Conservation (phyloP, 2,888 invertebrate species). For the Cetonia aurata region DNA sequence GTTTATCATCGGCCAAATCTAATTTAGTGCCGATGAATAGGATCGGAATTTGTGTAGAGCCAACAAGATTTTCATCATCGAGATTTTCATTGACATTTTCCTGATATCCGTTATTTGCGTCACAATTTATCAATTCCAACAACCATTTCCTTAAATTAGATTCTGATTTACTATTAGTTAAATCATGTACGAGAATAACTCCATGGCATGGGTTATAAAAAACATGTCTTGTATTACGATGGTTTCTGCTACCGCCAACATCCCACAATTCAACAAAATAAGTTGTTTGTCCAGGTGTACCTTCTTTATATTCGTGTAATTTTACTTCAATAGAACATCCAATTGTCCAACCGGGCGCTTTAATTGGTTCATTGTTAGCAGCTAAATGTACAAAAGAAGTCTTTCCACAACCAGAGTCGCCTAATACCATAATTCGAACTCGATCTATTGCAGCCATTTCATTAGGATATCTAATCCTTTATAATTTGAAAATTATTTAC, state of each 20-base stretch:
- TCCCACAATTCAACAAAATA: conserved; percentile 98
- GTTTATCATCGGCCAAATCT: conserved; percentile 85
- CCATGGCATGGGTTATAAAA: conserved; percentile 97
- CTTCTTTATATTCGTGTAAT: conserved; percentile 94
- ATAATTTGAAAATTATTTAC: conserved; percentile 10
- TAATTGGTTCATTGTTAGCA: conserved; percentile 86
- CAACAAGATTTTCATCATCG: conserved; percentile 89
- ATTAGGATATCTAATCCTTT: conserved; percentile 6
- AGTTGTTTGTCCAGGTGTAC: conserved; percentile 89
- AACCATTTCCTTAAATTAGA: conserved; percentile 94
- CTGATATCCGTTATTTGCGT: conserved; percentile 66
- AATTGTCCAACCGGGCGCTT: conserved; percentile 94
- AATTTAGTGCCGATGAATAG: conserved; percentile 95
- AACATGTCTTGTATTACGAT: conserved; percentile 92
- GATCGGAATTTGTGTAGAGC: conserved; percentile 91
- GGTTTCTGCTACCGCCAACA: conserved; percentile 94
- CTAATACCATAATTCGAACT: conserved; percentile 91
- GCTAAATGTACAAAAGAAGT: conserved; percentile 94
- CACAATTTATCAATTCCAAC: conserved; percentile 87
- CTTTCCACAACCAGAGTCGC: conserved; percentile 96
- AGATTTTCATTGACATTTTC: conserved; percentile 73
- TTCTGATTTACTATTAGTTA: conserved; percentile 96
- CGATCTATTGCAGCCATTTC: conserved; percentile 87
- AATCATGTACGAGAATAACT: conserved; percentile 95
- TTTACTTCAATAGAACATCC: conserved; percentile 97